A percentile compares a stretch with the other conserved stretches of the same genome.
phyloP scores from a whole-genome alignment of 2,888 invertebrate species.

The Leptinotarsa rubiginosa region DNA sequence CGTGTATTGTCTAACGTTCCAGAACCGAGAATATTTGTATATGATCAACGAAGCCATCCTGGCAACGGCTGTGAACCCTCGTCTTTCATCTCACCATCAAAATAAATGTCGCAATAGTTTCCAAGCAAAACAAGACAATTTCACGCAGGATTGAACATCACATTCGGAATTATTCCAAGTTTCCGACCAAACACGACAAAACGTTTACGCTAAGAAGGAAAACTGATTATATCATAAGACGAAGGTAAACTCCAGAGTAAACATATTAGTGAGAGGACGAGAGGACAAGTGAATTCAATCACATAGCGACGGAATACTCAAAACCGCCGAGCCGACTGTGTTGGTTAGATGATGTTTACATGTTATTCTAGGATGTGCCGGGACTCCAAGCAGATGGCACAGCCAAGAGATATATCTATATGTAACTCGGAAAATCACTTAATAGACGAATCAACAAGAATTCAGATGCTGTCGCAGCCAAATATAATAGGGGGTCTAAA shows the following conservation, averaged over 20 bases:
- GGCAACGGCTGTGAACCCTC: slow-evolving; percentile 11
- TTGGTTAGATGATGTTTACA: slow-evolving; percentile 12
- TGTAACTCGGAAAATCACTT: too few relatives aligned
- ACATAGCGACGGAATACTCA: neutral
- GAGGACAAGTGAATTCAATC: slow-evolving; percentile 31
- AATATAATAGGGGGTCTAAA: too few relatives aligned
- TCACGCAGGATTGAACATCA: slow-evolving; percentile 31
- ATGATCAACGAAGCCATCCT: neutral
- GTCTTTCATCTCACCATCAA: slow-evolving; percentile 18
- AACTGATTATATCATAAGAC: slow-evolving; percentile 36
- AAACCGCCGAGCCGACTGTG: neutral
- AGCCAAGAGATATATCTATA: neutral
- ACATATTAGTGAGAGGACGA: slow-evolving; percentile 28
- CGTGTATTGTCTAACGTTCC: neutral
- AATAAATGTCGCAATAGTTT: slow-evolving; percentile 21
- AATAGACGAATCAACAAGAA: too few relatives aligned
- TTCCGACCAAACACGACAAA: slow-evolving; percentile 30
- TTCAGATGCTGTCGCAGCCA: too few relatives aligned
- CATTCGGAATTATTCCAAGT: slow-evolving; percentile 27
- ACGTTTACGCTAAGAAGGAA: slow-evolving; percentile 29
- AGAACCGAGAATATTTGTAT: neutral
- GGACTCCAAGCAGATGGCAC: neutral
- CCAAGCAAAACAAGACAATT: slow-evolving; percentile 28
- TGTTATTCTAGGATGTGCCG: slow-evolving; percentile 5
- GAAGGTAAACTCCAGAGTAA: slow-evolving; percentile 26